Percentiles rank a stretch among this genome's conserved stretches.
Evolutionary conservation across 2,797 vertebrate genomes (phyloP).

Genomic region (Margarornis squamiger): DNA sequence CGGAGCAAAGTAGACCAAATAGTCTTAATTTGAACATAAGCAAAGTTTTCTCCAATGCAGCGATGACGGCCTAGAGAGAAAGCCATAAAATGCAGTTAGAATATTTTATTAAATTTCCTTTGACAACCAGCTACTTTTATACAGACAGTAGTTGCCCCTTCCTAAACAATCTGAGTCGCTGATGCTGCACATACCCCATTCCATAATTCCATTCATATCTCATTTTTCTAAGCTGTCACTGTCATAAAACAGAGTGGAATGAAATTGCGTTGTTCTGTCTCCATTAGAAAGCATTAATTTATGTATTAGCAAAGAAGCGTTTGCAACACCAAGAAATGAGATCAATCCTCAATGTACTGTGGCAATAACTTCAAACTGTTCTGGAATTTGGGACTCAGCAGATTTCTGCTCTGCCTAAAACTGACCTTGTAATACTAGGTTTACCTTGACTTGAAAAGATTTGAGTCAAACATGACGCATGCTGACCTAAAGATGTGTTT

Average conservation of each 20-base stretch:
- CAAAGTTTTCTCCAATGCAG: conserved; percentile 98
- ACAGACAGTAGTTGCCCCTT: background rate
- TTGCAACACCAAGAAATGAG: background rate
- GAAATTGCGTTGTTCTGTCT: background rate
- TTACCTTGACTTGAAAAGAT: background rate
- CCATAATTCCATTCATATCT: background rate
- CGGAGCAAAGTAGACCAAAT: conserved; percentile 96
- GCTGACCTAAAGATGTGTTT: background rate
- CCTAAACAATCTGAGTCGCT: background rate
- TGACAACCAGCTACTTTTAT: background rate
- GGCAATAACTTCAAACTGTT: background rate
- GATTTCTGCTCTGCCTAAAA: background rate
- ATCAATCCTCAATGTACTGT: fast-evolving
- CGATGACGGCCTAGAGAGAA: conserved; percentile 89
- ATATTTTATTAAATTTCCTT: background rate
- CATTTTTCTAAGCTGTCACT: background rate
- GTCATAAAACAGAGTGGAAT: background rate
- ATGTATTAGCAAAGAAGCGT: background rate
- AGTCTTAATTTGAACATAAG: conserved; percentile 97
- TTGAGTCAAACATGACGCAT: background rate
- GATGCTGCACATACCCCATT: background rate
- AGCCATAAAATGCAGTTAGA: background rate
- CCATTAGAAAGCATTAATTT: background rate
- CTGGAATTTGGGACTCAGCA: background rate
- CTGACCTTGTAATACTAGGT: background rate